A percentile compares a stretch with the other conserved stretches of the same genome.
Conservation (phyloP, 2,888 invertebrate species). For the Azorinus chamasolen region DNA sequence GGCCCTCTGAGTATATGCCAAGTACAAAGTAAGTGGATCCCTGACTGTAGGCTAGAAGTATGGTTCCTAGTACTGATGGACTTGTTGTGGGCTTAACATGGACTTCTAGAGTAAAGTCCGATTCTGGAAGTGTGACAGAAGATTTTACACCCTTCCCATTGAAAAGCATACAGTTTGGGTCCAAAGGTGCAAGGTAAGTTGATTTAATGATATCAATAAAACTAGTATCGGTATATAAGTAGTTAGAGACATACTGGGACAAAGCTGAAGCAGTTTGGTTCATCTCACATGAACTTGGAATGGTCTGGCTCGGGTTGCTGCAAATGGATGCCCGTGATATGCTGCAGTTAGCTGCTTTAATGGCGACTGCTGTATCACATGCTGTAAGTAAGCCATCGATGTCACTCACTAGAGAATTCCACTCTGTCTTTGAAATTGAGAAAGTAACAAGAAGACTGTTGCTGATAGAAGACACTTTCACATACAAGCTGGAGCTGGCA, state of each 20-base stretch:
- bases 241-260: conserved; percentile 33
- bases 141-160: conserved; percentile 56
- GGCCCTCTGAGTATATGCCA: conserved; percentile 44
- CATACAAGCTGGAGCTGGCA: conserved; percentile 33
- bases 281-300: conserved; percentile 56
- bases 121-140: conserved; percentile 55
- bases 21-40: conserved; percentile 53
- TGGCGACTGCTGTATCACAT: conserved; percentile 57
- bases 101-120: conserved; percentile 71
- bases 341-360: conserved; percentile 51
- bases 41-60: conserved; percentile 63
- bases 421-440: conserved; percentile 45
- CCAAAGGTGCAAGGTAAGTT: conserved; percentile 44
- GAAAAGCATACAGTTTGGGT: conserved; percentile 65
- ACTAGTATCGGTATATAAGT: conserved; percentile 33
- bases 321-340: conserved; percentile 52
- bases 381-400: conserved; percentile 61
- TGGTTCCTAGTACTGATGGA: conserved; percentile 43
- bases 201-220: conserved; percentile 52
- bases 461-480: conserved; percentile 57
- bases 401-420: conserved; percentile 33
- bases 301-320: conserved; percentile 24
- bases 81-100: conserved; percentile 66
- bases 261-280: conserved; percentile 52
- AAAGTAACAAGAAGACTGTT: conserved; percentile 57